Conservation (phyloP, 2,797 vertebrate species). For the Coluber constrictor region DNA sequence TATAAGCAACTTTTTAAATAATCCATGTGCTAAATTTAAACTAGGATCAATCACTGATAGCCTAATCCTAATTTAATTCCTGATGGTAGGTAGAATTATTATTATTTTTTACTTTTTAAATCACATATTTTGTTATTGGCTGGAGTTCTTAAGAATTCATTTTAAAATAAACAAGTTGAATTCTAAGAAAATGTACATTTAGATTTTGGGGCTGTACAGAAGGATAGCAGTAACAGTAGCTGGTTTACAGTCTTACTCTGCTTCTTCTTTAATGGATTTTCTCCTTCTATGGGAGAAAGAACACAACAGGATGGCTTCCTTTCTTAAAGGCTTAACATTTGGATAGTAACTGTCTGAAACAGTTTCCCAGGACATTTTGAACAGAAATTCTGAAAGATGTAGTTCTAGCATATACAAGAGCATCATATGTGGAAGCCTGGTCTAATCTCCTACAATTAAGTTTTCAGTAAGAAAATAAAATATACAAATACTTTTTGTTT, state of each 20-base stretch:
- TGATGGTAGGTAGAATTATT: neutral
- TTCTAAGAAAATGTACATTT: neutral
- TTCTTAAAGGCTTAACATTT: neutral
- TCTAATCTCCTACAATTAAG: neutral
- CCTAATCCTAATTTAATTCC: neutral
- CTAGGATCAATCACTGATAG: neutral
- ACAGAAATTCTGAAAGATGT: neutral
- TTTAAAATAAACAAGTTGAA: neutral
- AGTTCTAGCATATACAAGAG: neutral
- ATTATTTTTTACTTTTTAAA: neutral
- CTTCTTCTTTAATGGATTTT: neutral
- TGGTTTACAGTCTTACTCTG: neutral
- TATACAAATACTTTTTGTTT: neutral
- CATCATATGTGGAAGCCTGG: neutral
- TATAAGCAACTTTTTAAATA: neutral
- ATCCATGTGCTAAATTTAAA: neutral
- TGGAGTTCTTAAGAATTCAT: neutral
- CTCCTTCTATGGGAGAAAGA: neutral
- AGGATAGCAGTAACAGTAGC: neutral
- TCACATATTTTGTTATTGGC: neutral
- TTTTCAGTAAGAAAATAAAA: neutral
- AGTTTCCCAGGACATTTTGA: neutral
- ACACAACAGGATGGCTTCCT: neutral
- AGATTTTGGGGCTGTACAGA: neutral
- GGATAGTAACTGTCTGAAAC: neutral